Evolutionary conservation across 2,113 vertebrate genomes (phyloP), one percentile per base, ranked within the genome.

Genomic region (Scolopax mira): DNA sequence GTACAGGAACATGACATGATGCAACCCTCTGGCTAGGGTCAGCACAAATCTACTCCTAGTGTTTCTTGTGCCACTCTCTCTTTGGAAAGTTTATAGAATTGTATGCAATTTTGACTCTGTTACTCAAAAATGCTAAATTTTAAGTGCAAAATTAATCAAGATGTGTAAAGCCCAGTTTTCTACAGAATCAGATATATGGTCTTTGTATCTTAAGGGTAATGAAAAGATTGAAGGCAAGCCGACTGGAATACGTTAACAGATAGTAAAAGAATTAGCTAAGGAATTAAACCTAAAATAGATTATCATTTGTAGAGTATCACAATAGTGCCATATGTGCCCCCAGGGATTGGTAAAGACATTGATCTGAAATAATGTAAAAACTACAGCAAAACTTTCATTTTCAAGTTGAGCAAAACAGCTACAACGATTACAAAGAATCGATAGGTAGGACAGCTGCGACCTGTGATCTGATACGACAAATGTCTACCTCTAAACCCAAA

Each of bases 21-120:
- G 24, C 31, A 72, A 61, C 2, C 1, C 17, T 5, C 4, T 1
- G 0, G 27, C 39, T 28, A 58, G 3, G 11, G 15, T 74, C 52
- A 65, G 27, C 22, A 35, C 58, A 79, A 44, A 12, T 37, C 27
- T 42, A 41, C 7, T 37, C 18, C 33, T 41, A 3, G 8, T 14
- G 16, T 10, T 12, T 35, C 46, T 30, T 57, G 28, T 51, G 19
- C 3, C 33, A 39, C 23, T 21, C 3, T 12, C 19, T 51, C 44
- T 70, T 58, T 28, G 14, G 22, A 75, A 6, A 13, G 11, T 18
- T 70, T 42, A 54, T 16, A 49, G 23, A 84, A 21, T 0, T 6
- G 11, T 37, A 84, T 4, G 23, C 19, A 46, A 15, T 95, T 94
- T 72, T 44, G 0, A 69, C 15, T 28, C 35, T 48, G 2, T 37